A percentile compares a stretch with the other conserved stretches of the same genome.
phyloP scores from a whole-genome alignment of 2,888 invertebrate genomes.

The Andrena hattorfiana region DNA sequence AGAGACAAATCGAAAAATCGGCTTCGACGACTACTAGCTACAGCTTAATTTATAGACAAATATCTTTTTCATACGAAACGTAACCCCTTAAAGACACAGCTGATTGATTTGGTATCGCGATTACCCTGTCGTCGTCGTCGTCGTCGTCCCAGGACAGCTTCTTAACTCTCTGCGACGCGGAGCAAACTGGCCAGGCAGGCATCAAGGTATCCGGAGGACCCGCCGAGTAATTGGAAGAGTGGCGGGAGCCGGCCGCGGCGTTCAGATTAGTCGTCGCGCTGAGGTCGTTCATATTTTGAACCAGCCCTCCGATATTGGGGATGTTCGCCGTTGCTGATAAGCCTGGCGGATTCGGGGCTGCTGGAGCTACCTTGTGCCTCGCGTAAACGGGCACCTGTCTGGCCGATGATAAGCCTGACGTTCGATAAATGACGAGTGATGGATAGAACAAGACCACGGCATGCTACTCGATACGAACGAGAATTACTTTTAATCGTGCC shows the following conservation, averaged over 20 bases:
- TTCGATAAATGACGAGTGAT: neutral
- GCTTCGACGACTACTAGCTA: too few relatives aligned
- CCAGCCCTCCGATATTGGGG: constrained; percentile 81
- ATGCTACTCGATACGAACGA: neutral
- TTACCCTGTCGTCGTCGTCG: constrained; percentile 85
- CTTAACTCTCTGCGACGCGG: constrained; percentile 90
- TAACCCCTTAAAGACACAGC: neutral
- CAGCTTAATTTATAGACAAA: too few relatives aligned
- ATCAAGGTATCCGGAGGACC: constrained; percentile 82
- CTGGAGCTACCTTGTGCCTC: constrained; percentile 80
- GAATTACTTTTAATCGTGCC: constrained; percentile 87
- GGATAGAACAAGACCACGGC: too few relatives aligned
- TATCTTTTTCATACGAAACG: neutral
- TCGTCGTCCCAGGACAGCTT: constrained; percentile 92
- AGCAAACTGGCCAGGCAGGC: constrained; percentile 89
- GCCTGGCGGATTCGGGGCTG: constrained; percentile 77
- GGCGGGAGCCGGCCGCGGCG: constrained; percentile 72
- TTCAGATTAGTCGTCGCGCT: constrained; percentile 79
- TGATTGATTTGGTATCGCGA: neutral
- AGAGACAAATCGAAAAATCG: too few relatives aligned
- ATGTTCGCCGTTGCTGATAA: constrained; percentile 82
- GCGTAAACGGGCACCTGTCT: constrained; percentile 78
- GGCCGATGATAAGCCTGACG: constrained; percentile 76
- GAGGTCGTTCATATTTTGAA: constrained; percentile 84
- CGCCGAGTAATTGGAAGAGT: constrained; percentile 81